Evolutionary conservation across 37 sponge, comb jelly and placozoan genomes (phyloP).

Genomic region (Cladorhizidae sp.): DNA sequence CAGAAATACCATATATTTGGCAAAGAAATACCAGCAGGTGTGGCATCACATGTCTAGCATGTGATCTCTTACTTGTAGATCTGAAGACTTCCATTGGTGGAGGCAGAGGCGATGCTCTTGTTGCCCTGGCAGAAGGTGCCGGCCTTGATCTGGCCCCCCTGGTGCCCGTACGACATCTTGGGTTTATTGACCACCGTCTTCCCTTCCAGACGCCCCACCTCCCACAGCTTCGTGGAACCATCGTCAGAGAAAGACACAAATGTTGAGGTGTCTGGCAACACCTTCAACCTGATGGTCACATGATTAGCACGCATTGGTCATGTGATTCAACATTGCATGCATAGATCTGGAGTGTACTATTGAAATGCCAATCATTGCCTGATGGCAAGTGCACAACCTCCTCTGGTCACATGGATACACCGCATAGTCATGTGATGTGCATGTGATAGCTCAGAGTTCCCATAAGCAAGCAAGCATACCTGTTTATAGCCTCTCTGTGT

Average conservation of each 20-base stretch:
- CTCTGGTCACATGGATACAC: too few species aligned
- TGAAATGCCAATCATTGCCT: too few species aligned
- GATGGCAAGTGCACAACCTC: too few species aligned
- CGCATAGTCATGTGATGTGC: too few species aligned
- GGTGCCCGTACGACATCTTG: slow-evolving; percentile 42
- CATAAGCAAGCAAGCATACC: too few species aligned
- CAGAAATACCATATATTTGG: too few species aligned
- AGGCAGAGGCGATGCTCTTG: slow-evolving; percentile 45
- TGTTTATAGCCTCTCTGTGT: slow-evolving; percentile 87
- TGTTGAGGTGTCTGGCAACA: slow-evolving; percentile 53
- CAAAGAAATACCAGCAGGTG: too few species aligned
- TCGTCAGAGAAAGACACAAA: slow-evolving; percentile 93
- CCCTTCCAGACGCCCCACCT: slow-evolving; percentile 76
- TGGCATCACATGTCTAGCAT: background rate
- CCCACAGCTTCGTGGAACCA: slow-evolving; percentile 89
- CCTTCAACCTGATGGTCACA: slow-evolving; percentile 48
- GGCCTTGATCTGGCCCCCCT: slow-evolving; percentile 44
- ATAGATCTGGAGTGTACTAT: too few species aligned
- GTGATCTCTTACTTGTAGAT: slow-evolving; percentile 53
- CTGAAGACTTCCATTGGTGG: slow-evolving; percentile 54
- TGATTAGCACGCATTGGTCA: background rate
- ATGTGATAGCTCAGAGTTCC: too few species aligned
- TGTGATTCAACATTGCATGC: too few species aligned
- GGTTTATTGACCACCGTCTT: slow-evolving; percentile 67
- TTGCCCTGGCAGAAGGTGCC: slow-evolving; percentile 57